phyloP scores from a whole-genome alignment of 1,140 invertebrate species.

The Agraylea sexmaculata region DNA sequence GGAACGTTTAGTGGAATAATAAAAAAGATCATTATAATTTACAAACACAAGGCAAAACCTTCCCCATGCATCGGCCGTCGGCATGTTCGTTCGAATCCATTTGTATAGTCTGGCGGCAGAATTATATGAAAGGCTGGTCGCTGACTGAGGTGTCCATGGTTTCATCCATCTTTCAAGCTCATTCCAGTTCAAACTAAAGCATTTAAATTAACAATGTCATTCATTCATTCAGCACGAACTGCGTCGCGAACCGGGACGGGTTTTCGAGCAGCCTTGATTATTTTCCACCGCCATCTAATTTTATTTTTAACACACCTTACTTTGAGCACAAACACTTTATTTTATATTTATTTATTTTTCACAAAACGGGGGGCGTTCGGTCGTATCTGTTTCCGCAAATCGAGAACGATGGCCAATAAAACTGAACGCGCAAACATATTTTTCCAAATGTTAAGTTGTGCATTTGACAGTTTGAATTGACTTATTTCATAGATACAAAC shows the following conservation, averaged over 20 bases:
- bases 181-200: slow-evolving; percentile 5
- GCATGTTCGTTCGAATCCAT: slow-evolving; percentile 4
- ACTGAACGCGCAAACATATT: no score
- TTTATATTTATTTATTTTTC: no score
- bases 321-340: no score
- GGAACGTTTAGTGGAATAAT: not conserved
- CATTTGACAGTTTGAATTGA: no score
- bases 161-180: slow-evolving; percentile 1
- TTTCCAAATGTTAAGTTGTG: no score
- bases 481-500: no score
- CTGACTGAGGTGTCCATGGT: slow-evolving; percentile 21
- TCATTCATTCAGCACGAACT: not conserved
- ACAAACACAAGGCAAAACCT: not conserved
- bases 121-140: slow-evolving; percentile 56
- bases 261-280: slow-evolving; percentile 59
- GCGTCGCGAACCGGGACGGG: slow-evolving; percentile 26
- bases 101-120: slow-evolving; percentile 30
- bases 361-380: no score
- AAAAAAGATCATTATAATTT: not conserved
- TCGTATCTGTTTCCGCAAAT: no score
- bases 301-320: no score
- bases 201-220: slow-evolving; percentile 5
- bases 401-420: no score
- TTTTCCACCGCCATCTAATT: slow-evolving; percentile 39
- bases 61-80: not conserved